Conservation (phyloP, 2,888 invertebrate genomes). For the Dryobotodes eremita region DNA sequence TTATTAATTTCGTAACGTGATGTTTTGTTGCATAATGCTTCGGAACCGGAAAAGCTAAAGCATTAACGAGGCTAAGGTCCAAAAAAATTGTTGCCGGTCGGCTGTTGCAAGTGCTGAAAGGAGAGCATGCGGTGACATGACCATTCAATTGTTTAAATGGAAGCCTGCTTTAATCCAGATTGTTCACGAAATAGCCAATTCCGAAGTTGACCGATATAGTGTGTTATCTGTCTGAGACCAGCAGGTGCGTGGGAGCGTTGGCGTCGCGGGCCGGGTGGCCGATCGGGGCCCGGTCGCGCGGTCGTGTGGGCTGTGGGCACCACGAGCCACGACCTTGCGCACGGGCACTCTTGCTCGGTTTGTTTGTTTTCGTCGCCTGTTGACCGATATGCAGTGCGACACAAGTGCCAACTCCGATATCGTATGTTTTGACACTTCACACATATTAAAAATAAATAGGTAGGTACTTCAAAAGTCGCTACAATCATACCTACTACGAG, state of each 20-base stretch:
- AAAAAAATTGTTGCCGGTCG: background rate
- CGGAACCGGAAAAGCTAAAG: background rate
- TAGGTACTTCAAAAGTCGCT: slow-evolving; percentile 10
- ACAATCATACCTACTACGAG: background rate
- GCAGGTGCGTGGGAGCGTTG: slow-evolving; percentile 50
- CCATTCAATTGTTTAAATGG: background rate
- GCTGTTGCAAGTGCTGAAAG: background rate
- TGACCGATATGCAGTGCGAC: slow-evolving; percentile 50
- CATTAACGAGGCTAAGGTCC: background rate
- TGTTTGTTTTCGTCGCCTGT: slow-evolving; percentile 51
- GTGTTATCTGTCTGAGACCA: background rate
- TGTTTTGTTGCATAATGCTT: slow-evolving; percentile 6
- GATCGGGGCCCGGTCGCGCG: background rate
- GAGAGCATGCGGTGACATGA: background rate
- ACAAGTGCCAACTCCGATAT: slow-evolving; percentile 44
- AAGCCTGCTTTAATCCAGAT: background rate
- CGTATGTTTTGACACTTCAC: slow-evolving; percentile 22
- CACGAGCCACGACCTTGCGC: slow-evolving; percentile 68
- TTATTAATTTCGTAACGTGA: slow-evolving; percentile 17
- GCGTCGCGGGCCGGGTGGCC: background rate
- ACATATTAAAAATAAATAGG: slow-evolving; percentile 1
- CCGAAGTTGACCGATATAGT: slow-evolving; percentile 22
- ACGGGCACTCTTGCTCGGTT: slow-evolving; percentile 54
- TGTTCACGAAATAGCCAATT: slow-evolving; percentile 14
- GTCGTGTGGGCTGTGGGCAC: slow-evolving; percentile 15